Percentiles rank a stretch among this genome's conserved stretches.
Conservation (phyloP, 2,113 vertebrate species). For the Polypterus bichir region DNA sequence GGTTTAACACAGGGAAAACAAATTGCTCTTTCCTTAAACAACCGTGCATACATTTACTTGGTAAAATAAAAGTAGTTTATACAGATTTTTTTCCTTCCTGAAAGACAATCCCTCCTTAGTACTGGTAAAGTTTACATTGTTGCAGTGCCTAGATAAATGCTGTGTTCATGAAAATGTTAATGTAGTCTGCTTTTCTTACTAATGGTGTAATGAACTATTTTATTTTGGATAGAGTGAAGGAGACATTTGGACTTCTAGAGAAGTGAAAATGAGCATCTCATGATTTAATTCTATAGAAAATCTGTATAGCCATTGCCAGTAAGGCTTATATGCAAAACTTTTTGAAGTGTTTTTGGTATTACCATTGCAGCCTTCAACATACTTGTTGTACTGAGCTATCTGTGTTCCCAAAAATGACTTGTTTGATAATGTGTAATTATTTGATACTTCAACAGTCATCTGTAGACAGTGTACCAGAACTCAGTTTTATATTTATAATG, state of each 20-base stretch:
- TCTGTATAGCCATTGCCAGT: not conserved
- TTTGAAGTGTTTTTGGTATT: not conserved
- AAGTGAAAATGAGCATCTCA: not conserved
- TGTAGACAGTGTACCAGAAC: not conserved
- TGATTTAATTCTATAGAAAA: not conserved
- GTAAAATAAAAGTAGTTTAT: not conserved
- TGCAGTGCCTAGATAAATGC: not conserved
- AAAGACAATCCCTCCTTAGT: not conserved
- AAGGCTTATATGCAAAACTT: not conserved
- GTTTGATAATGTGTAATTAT: not conserved
- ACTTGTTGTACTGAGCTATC: not conserved
- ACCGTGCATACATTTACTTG: constrained; percentile 1
- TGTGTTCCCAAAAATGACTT: not conserved
- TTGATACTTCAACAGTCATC: not conserved
- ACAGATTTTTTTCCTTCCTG: not conserved
- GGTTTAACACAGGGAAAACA: constrained; percentile 27
- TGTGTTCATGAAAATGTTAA: not conserved
- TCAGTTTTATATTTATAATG: not conserved
- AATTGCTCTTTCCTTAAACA: constrained; percentile 11
- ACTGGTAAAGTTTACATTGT: not conserved
- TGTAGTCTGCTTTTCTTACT: not conserved
- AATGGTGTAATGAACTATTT: not conserved
- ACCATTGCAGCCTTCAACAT: not conserved
- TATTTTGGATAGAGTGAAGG: not conserved
- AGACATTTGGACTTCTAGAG: not conserved